Evolutionary conservation across 2,113 vertebrate genomes (phyloP).

Genomic region (Gymnobelideus leadbeateri): DNA sequence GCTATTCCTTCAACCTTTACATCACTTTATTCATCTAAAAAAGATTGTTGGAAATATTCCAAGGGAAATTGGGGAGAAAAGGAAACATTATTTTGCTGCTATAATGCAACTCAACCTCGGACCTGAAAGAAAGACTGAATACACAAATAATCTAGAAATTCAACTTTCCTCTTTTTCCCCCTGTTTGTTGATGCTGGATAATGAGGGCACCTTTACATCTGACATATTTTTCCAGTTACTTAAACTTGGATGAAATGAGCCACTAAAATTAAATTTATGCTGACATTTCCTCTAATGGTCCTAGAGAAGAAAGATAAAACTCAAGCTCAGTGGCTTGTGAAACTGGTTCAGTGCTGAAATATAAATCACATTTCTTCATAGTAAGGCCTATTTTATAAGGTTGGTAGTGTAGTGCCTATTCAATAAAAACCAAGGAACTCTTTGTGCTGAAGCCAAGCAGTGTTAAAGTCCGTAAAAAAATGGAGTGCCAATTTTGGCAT

Average conservation of each 20-base stretch:
- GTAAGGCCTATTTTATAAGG: conserved; percentile 57
- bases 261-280: conserved; percentile 38
- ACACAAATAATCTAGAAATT: neutral
- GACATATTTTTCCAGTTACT: neutral
- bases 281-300: neutral
- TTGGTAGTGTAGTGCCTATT: conserved; percentile 9
- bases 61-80: conserved; percentile 51
- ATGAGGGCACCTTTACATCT: neutral
- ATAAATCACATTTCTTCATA: conserved; percentile 46
- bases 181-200: neutral
- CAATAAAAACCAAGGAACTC: conserved; percentile 45
- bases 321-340: neutral
- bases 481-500: conserved; percentile 46
- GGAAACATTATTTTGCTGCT: conserved; percentile 31
- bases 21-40: conserved; percentile 60
- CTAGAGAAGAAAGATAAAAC: conserved; percentile 30
- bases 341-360: conserved; percentile 23
- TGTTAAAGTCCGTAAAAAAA: conserved; percentile 48
- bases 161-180: conserved; percentile 34
- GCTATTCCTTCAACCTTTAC: conserved; percentile 55
- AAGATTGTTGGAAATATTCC: conserved; percentile 68
- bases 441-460: conserved; percentile 49
- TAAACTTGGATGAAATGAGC: neutral
- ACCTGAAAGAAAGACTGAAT: conserved; percentile 49
- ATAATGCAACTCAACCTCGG: conserved; percentile 50